A percentile compares a stretch with the other conserved stretches of the same genome.
Conservation (phyloP, 1,140 invertebrate species). For the Aphaenogaster rudis region DNA sequence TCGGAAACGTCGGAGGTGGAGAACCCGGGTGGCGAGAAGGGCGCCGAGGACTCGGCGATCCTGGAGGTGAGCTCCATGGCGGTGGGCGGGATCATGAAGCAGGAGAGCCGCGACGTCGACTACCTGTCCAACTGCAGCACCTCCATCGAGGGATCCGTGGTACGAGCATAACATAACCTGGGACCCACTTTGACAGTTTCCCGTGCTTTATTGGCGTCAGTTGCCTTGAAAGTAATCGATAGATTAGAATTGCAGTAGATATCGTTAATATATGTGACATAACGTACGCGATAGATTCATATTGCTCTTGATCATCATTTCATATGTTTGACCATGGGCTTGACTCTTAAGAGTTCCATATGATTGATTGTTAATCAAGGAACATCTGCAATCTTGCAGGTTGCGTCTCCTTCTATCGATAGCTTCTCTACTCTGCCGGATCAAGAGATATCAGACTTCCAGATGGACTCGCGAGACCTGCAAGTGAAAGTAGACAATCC, state of each 20-base stretch:
- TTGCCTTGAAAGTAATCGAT: neutral
- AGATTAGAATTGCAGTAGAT: conserved; percentile 2
- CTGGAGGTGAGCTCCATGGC: conserved; percentile 83
- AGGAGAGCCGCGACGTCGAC: conserved; percentile 82
- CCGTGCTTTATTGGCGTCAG: neutral
- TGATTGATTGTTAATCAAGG: neutral
- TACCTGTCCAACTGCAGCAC: conserved; percentile 85
- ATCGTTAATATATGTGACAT: neutral
- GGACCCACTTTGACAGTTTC: conserved; percentile 15
- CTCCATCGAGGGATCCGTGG: conserved; percentile 85
- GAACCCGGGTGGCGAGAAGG: conserved; percentile 71
- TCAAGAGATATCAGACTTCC: conserved; percentile 88
- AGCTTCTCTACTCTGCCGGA: conserved; percentile 89
- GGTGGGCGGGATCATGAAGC: conserved; percentile 78
- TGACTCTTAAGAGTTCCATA: neutral
- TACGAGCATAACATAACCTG: conserved; percentile 76
- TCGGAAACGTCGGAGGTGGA: conserved; percentile 78
- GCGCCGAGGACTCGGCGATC: conserved; percentile 77
- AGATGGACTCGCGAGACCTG: conserved; percentile 88
- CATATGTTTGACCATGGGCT: neutral
- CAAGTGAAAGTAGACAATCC: conserved; percentile 92
- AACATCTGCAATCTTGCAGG: conserved; percentile 75
- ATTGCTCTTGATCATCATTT: neutral
- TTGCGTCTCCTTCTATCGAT: conserved; percentile 89
- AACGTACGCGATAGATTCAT: neutral